Evolutionary conservation across 1,140 invertebrate species (phyloP), one percentile per base, ranked within the genome.

Genomic region (Nephila pilipes): DNA sequence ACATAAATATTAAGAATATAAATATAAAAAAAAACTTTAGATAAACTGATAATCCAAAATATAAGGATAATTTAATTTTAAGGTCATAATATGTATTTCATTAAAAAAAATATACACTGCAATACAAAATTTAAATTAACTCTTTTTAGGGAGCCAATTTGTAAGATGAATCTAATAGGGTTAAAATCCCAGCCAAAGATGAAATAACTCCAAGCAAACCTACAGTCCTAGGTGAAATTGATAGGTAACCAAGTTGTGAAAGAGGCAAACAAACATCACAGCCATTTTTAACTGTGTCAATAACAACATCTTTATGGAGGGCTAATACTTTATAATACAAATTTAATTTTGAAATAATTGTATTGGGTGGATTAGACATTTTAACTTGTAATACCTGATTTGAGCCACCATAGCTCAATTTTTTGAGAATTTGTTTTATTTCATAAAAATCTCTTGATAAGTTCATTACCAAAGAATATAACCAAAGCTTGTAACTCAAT

Each of bases 251-350:
- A 92, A 98, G 95, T 80, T 97, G 97, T 88, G 97, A 97, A 79
- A 98, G 95, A 1, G 98, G 98, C 94, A 99, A 97, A 90, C 98
- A 97, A 57, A 98, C 94, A 95, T 99, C 98, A 96, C 97, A 98
- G n/a, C 96, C 95, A 96, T 98, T 98, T 95, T 98, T 98, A 5
- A 98, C 94, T 4, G 97, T 97, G 95, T 98, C 98, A 81, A 98
- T 96, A 92, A 97, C 95, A 6, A 98, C 95, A 95, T 97, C 96
- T 94, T 96, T 97, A 94, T 97, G 97, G 10, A 89, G 32, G 32
- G 18, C 46, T 20, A 93, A 29, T 22, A 85, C 60, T 22, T n/a
- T 46, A 16, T 18, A 93, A 38, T 90, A 80, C 36, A 57, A 29
- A 25, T 80, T 46, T 29, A 94, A 25, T 69, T 32, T 46, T 18